Evolutionary conservation across 2,888 invertebrate species (phyloP), one percentile per base, ranked within the genome.

Genomic region (Liposcelis brunnea): DNA sequence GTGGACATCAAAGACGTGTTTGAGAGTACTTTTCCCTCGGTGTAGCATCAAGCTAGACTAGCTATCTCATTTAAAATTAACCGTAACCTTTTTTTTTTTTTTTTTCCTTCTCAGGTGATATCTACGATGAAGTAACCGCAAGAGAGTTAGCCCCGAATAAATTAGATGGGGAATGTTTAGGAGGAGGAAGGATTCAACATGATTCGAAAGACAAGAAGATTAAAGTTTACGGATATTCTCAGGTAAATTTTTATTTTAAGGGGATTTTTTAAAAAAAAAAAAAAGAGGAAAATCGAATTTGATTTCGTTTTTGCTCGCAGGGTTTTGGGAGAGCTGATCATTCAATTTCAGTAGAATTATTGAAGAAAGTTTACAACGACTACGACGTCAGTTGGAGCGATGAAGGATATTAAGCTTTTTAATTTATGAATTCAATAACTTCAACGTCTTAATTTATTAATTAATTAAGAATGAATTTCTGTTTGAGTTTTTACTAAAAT

Each of bases 281-380:
- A 8, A 26, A 26, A 8, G 26, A 26, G 26, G 8, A 26, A 26
- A 26, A 26, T 26, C 5, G 8, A 26, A 26, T 26, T 26, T 26
- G 4, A 26, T 36, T 31, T 38, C 19, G 8, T 49, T 49, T 47
- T 40, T 43, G 47, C 67, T 65, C 12, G 26, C 69, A 85, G 72
- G 84, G 86, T 1, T 94, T 76, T 59, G 94, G 94, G 2, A 80
- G 79, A 61, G 93, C 93, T 1, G 89, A 94, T 63, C 94, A 95
- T 65, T 67, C 75, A 50, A 63, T 79, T 26, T 66, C 87, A 1
- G 86, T 80, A 2, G 72, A 72, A 45, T 60, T 95, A 37, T 61
- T 94, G 49, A 79, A 81, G 59, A 73, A 72, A 47, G 69, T 71
- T 38, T 95, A 75, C 61, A 68, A 76, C 0, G 75, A 75, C 49